phyloP scores from a whole-genome alignment of 2,113 vertebrate genomes.

The Steatornis caripensis region DNA sequence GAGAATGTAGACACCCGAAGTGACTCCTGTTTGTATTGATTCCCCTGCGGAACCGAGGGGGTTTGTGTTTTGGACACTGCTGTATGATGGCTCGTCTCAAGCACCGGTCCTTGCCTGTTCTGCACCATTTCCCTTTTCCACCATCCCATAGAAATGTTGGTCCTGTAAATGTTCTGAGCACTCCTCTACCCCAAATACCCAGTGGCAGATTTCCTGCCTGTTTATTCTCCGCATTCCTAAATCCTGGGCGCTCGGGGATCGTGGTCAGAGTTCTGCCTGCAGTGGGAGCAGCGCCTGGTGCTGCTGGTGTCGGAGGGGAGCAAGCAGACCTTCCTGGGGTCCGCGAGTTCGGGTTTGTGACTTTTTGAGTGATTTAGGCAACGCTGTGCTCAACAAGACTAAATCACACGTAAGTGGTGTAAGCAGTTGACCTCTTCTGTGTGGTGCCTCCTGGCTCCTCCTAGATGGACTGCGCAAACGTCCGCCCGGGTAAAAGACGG shows the following conservation, averaged over 20 bases:
- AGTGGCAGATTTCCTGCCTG: background rate
- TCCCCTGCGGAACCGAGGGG: background rate
- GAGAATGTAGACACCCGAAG: rapidly evolving
- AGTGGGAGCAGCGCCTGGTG: background rate
- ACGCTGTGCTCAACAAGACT: rapidly evolving
- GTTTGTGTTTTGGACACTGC: background rate
- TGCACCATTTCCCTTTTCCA: background rate
- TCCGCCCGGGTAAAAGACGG: rapidly evolving
- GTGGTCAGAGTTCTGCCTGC: background rate
- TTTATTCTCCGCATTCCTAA: rapidly evolving
- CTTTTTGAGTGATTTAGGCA: background rate
- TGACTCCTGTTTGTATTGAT: background rate
- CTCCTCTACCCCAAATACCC: background rate
- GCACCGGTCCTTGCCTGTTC: background rate
- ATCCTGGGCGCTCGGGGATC: rapidly evolving
- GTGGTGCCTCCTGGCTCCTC: rapidly evolving
- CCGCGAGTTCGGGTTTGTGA: rapidly evolving
- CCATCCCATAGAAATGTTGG: background rate
- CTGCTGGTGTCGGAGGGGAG: rapidly evolving
- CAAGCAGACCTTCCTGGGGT: background rate
- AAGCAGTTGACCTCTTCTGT: too few relatives aligned
- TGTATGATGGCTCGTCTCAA: background rate
- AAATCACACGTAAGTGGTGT: rapidly evolving
- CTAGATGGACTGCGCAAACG: background rate
- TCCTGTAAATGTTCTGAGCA: background rate